Evolutionary conservation across 2,113 vertebrate species (phyloP).

Genomic region (Leptobrachium ailaonicum): DNA sequence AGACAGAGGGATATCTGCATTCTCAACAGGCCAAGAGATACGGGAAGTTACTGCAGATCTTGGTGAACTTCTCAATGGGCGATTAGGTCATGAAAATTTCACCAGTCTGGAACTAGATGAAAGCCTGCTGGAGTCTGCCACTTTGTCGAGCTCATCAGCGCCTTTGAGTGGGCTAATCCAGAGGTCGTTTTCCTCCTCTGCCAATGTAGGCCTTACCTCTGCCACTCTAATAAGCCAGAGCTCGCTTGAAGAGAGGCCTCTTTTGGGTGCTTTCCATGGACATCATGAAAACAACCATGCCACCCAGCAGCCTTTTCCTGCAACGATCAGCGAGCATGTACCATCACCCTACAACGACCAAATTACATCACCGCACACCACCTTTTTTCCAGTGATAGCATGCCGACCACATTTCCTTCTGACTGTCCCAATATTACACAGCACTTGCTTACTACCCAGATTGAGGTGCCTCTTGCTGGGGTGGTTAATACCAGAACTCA

Average conservation of each 20-base stretch:
- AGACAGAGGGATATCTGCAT: conserved; percentile 85
- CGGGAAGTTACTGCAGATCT: conserved; percentile 77
- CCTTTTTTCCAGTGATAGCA: conserved; percentile 74
- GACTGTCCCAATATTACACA: conserved; percentile 86
- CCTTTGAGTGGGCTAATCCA: conserved; percentile 80
- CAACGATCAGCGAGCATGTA: conserved; percentile 90
- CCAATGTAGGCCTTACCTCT: conserved; percentile 80
- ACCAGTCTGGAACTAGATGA: conserved; percentile 92
- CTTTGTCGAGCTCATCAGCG: conserved; percentile 75
- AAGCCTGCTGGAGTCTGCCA: conserved; percentile 86
- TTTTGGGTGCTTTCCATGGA: conserved; percentile 81
- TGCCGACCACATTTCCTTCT: conserved; percentile 83
- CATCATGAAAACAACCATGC: conserved; percentile 79
- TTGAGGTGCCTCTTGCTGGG: conserved; percentile 89
- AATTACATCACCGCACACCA: conserved; percentile 86
- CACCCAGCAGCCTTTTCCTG: conserved; percentile 80
- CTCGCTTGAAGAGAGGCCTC: conserved; percentile 85
- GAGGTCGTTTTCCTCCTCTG: conserved; percentile 74
- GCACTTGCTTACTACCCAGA: conserved; percentile 76
- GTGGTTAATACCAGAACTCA: conserved; percentile 86
- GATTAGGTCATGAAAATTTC: conserved; percentile 88
- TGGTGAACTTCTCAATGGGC: conserved; percentile 90
- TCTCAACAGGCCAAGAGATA: conserved; percentile 82
- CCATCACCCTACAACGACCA: conserved; percentile 94
- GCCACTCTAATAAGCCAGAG: conserved; percentile 81